A percentile compares a stretch with the other conserved stretches of the same genome.
Conservation (phyloP, 1,140 invertebrate genomes). For the Dendrolimus kikuchii region DNA sequence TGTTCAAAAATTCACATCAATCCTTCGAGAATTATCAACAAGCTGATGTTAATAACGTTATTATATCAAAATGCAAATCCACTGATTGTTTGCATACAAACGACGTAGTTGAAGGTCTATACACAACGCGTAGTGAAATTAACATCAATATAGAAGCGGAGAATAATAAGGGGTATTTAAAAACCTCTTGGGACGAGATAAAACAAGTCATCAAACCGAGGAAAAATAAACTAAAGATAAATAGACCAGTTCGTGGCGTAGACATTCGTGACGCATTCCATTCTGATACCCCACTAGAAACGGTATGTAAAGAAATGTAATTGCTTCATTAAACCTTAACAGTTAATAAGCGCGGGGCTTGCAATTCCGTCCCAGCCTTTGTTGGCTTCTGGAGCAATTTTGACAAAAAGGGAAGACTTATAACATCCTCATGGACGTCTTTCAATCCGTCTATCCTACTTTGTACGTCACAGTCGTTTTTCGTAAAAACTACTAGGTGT, state of each 20-base stretch:
- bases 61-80: constrained; percentile 22
- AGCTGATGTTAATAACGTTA: constrained; percentile 8
- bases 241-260: constrained; percentile 12
- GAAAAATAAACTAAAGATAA: constrained; percentile 30
- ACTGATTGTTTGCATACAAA: constrained; percentile 20
- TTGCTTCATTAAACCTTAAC: neutral
- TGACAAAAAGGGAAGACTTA: too few relatives aligned
- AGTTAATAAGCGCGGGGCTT: neutral
- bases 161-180: constrained; percentile 7
- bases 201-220: constrained; percentile 24
- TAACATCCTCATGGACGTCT: too few relatives aligned
- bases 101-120: neutral
- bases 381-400: too few relatives aligned
- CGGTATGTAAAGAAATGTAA: constrained; percentile 17
- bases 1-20: constrained; percentile 20
- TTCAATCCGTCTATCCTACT: too few relatives aligned
- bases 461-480: too few relatives aligned
- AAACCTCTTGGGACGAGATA: constrained; percentile 23
- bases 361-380: too few relatives aligned
- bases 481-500: too few relatives aligned
- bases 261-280: constrained; percentile 27
- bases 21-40: constrained; percentile 10
- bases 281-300: constrained; percentile 29
- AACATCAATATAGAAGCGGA: constrained; percentile 6
- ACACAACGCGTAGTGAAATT: constrained; percentile 8